Base-by-base conservation (phyloP, 2,888 invertebrate species). In the Teinopalpus imperialis region DNA sequence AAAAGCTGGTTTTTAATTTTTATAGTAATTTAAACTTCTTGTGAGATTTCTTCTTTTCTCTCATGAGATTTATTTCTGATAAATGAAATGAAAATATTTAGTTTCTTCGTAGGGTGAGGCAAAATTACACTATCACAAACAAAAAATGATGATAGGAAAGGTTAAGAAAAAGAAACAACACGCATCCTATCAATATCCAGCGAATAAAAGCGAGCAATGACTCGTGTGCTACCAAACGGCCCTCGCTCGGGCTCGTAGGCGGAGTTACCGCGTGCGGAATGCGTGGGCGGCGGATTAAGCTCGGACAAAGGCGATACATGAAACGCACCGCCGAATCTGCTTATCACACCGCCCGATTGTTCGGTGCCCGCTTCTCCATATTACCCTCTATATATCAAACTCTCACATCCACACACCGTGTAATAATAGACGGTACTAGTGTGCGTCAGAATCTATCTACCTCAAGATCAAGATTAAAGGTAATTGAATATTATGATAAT, bases 321-420 rank as follows among this genome's bases (percentile, higher is more conserved):
- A 87, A 86, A 86, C 63, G 76, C 52, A 71, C 86, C 87, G 87
- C 76, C 79, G 73, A 80, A 81, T 81, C 81, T 79, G 64, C 82
- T 83, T 86, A 87, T 86, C 86, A 67, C 72, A 63, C 73, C 69
- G 74, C 56, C 57, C 57, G 75, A 83, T 81, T 85, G 83, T 85
- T 78, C 70, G 78, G 67, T 66, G 74, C 68, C 76, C 76, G 75
- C 69, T 63, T 61, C 48, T 66, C 67, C 66, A 76, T 80, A 81
- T 75, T 73, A 66, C 78, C 77, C 73, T 66, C 75, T 74, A 80
- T 79, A 82, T 80, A 81, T 83, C 79, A 80, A 30, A 59, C 61
- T 50, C 57, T 63, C 74, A 66, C 74, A 72, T 74, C 75, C 73
- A 65, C 69, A 61, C 53, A 13, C 1, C 8, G 8, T 18, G 7